Evolutionary conservation across 2,888 invertebrate species (phyloP), one percentile per base, ranked within the genome.

Genomic region (Pterobdella sp.): DNA sequence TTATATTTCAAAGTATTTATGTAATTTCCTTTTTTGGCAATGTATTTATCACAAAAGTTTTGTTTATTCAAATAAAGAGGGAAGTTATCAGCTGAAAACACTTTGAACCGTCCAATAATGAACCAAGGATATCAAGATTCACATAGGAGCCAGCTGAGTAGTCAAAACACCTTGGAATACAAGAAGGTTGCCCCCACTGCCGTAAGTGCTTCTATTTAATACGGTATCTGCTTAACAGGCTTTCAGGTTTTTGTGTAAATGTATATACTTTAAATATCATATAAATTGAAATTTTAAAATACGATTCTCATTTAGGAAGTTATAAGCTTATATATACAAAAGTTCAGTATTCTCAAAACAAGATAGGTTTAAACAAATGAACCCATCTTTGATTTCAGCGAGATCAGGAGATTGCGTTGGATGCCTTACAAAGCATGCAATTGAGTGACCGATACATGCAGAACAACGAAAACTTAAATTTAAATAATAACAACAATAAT

Each of bases 31-130:
- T n/a, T n/a, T n/a, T n/a, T n/a, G n/a, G n/a, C n/a, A n/a, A n/a
- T n/a, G n/a, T n/a, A n/a, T n/a, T n/a, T n/a, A n/a, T n/a, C n/a
- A n/a, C n/a, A n/a, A n/a, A n/a, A n/a, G n/a, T n/a, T n/a, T n/a
- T n/a, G n/a, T n/a, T n/a, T n/a, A n/a, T n/a, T n/a, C n/a, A n/a
- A 60, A 22, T 68, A 34, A 31, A 67, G 63, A 7, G 64, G 72
- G 32, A 65, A 32, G 34, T 72, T 76, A 2, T 76, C 77, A 35
- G 75, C 77, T 32, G 75, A 75, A 56, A 77, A 77, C 75, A 78
- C 78, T 26, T 71, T 78, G 4, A 73, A 76, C 65, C 71, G 77
- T 36, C 76, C 78, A 22, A 75, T 74, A 67, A 78, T 78, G 78
- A 75, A 73, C 49, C 77, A 78, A 70, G 75, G 77, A 29, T 73